Percentiles rank a stretch among this genome's conserved stretches.
These are phyloP conservation scores for Drosophila eohydei DNA, from an alignment of 2,888 invertebrate species.

Conservation along the genomic window DNA sequence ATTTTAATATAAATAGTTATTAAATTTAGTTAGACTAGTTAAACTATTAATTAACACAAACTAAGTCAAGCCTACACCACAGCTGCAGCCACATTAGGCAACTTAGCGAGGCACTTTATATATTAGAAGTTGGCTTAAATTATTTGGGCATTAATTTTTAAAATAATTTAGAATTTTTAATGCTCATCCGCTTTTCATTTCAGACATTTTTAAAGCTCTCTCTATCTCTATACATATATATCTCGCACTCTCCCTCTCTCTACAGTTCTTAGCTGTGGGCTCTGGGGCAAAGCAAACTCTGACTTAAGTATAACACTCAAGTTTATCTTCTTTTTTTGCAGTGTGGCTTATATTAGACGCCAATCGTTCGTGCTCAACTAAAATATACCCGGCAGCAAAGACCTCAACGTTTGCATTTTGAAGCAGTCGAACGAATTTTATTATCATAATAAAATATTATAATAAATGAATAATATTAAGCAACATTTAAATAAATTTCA, in stretches of 20 bases:
- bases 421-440: too few species aligned
- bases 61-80: too few species aligned
- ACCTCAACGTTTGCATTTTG: too few species aligned
- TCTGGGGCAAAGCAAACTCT: not conserved
- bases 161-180: constrained; percentile 4
- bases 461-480: too few species aligned
- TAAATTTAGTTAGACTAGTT: not conserved
- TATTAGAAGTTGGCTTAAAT: not conserved
- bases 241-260: not conserved
- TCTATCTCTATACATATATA: not conserved
- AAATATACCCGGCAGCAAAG: not conserved
- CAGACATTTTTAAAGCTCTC: not conserved
- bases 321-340: not conserved
- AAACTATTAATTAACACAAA: too few species aligned
- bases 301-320: not conserved
- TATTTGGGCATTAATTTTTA: constrained; percentile 1
- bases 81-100: too few species aligned
- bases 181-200: not conserved
- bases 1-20: not conserved
- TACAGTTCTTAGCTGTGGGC: not conserved
- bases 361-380: not conserved
- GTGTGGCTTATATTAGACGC: not conserved
- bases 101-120: too few species aligned
- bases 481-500: too few species aligned
- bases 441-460: too few species aligned